Evolutionary conservation across 2,888 invertebrate genomes (phyloP).

Genomic region (Drosophila greeni): DNA sequence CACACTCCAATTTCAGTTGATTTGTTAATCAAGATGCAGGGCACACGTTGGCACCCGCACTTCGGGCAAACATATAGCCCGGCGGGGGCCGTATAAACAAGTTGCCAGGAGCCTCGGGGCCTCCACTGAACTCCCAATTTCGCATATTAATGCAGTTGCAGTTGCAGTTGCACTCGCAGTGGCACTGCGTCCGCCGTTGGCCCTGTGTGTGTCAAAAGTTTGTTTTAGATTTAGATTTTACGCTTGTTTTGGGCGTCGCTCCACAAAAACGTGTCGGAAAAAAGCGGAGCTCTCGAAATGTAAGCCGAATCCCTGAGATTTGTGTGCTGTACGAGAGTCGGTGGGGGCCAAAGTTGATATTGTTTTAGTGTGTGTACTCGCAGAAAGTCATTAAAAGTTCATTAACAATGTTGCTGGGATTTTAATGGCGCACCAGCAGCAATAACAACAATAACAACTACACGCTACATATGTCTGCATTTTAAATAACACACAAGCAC

Average conservation of each 20-base stretch:
- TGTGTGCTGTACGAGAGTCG: conserved; percentile 21
- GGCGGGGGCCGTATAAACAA: conserved; percentile 57
- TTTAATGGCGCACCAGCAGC: conserved; percentile 57
- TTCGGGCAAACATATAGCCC: conserved; percentile 28
- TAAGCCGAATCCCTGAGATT: conserved; percentile 49
- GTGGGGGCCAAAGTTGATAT: conserved; percentile 33
- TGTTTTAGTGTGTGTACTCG: conserved; percentile 51
- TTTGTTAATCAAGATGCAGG: conserved; percentile 59
- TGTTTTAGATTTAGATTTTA: conserved; percentile 57
- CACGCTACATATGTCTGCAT: conserved; percentile 60
- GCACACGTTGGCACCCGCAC: conserved; percentile 21
- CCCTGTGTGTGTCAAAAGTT: conserved; percentile 28
- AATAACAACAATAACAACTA: conserved; percentile 31
- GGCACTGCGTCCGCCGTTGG: conserved; percentile 2
- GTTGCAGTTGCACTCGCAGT: conserved; percentile 11
- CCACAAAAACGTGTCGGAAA: conserved; percentile 29
- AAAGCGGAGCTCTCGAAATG: conserved; percentile 11
- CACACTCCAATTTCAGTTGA: conserved; percentile 54
- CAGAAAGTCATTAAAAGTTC: conserved; percentile 76
- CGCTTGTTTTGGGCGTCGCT: conserved; percentile 55
- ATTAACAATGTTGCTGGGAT: conserved; percentile 74
- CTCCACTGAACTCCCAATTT: conserved; percentile 36
- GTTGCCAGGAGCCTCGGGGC: conserved; percentile 23
- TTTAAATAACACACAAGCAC: conserved; percentile 58
- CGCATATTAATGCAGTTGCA: conserved; percentile 32